Base-by-base conservation (phyloP, 1,140 invertebrate species). In the Heliconius melpomene region DNA sequence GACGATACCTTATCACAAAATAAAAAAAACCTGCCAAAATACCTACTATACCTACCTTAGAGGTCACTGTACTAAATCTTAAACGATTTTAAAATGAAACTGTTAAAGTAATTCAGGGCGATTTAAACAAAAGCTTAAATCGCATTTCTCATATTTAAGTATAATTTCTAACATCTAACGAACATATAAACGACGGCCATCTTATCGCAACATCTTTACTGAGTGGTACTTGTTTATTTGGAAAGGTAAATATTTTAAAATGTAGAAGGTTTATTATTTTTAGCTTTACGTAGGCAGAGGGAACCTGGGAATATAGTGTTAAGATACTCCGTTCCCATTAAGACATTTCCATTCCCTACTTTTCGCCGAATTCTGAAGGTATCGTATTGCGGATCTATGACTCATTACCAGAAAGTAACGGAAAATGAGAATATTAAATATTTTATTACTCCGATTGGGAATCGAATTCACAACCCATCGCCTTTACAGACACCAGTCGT, bases 141-240 rank as follows among this genome's bases (percentile, higher is more conserved):
- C 2, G 23, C 13, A 29, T 66, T 89, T 89, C 88, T 84, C 88
- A 89, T 85, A 86, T 84, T 89, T 87, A 89, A 82, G 83, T 85
- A 79, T 89, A 89, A 89, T 89, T 87, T 87, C 79, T 84, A 54
- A 66, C 50, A 60, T 80, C 84, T 87, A 86, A 89, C 84, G 87
- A 87, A 86, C 82, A 89, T 89, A 85, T 89, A 89, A 89, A 87
- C 80, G 87, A 72, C 46, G 79, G 80, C 66, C 60, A 74, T 26
- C 3, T 66, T 66, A 66, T 66, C 60, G 60, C 26, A 66, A 66
- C 26, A 76, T 76, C 75, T 76, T 46, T 70, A 29, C 26, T 66
- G 60, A 66, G 60, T 16, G 60, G 23, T 29, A 29, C 60, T 9
- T 66, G 3, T 66, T 66, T 66, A 29, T 66, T 66, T 66, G 23